Percentiles rank a stretch among this genome's conserved stretches.
phyloP scores from a whole-genome alignment of 2,113 vertebrate genomes.

The Pycnonotus jocosus region DNA sequence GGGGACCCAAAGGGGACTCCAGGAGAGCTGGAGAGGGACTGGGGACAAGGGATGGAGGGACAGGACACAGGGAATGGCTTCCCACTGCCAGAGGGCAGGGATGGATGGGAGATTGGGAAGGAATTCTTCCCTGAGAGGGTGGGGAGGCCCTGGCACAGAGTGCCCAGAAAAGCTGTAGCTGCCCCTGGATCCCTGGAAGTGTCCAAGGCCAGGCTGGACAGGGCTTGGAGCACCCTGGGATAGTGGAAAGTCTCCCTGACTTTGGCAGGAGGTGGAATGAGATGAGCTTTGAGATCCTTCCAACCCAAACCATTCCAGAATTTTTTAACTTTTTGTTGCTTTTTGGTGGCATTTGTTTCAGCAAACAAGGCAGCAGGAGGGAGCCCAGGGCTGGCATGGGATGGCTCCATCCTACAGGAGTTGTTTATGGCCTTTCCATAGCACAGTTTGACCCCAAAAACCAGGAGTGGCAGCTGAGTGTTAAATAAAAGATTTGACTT shows the following conservation, averaged over 20 bases:
- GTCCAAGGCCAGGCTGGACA: rapidly evolving
- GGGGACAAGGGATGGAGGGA: rapidly evolving
- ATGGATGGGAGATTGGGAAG: not conserved
- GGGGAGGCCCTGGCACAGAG: not conserved
- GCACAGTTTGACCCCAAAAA: not conserved
- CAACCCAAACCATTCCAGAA: not conserved
- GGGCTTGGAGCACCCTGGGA: not conserved
- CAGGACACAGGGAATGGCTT: not conserved
- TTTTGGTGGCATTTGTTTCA: not conserved
- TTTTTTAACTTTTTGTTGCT: rapidly evolving
- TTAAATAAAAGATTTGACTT: slow-evolving; percentile 80
- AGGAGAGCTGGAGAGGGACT: not conserved
- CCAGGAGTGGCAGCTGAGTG: not conserved
- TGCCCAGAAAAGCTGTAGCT: not conserved
- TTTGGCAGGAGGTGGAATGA: rapidly evolving
- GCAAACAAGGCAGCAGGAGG: not conserved
- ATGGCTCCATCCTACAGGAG: rapidly evolving
- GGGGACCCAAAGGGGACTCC: not conserved
- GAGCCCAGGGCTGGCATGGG: not conserved
- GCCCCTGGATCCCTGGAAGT: not conserved
- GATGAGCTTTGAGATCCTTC: not conserved
- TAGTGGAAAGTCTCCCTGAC: rapidly evolving
- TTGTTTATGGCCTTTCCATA: not conserved
- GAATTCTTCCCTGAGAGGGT: rapidly evolving
- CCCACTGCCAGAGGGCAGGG: not conserved